A percentile compares a stretch with the other conserved stretches of the same genome.
phyloP scores from a whole-genome alignment of 1,140 invertebrate genomes.

The Hypsibius dujardini region DNA sequence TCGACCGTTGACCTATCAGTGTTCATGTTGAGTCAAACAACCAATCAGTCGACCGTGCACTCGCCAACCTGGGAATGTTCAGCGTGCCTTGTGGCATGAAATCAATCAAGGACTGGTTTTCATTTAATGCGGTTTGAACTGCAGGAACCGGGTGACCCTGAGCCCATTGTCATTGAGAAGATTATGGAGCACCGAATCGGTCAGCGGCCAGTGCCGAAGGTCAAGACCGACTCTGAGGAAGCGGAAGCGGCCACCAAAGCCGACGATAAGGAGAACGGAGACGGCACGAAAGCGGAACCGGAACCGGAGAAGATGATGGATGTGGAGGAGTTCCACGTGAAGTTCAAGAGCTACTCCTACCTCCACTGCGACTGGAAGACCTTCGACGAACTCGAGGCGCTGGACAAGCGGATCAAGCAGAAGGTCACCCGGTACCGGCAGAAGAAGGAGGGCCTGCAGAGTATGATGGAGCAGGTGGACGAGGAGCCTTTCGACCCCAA shows the following conservation, averaged over 20 bases:
- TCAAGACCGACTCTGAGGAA: slow-evolving; percentile 21
- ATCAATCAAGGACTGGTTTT: too few species aligned
- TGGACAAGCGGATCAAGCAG: slow-evolving; percentile 75
- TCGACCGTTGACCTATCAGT: too few species aligned
- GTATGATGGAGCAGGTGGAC: slow-evolving; percentile 74
- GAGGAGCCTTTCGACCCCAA: slow-evolving; percentile 98
- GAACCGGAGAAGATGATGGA: slow-evolving; percentile 44
- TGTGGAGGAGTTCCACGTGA: slow-evolving; percentile 93
- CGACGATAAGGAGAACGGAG: slow-evolving; percentile 25
- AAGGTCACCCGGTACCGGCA: slow-evolving; percentile 91
- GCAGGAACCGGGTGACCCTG: slow-evolving; percentile 71
- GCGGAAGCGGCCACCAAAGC: slow-evolving; percentile 23
- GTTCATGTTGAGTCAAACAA: too few species aligned
- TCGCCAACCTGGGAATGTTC: too few species aligned
- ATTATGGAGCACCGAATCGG: slow-evolving; percentile 69
- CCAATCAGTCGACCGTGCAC: too few species aligned
- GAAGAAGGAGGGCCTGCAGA: slow-evolving; percentile 68
- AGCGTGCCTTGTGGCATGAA: too few species aligned
- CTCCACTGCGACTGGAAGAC: slow-evolving; percentile 98
- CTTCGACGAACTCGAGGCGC: slow-evolving; percentile 81
- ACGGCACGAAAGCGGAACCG: slow-evolving; percentile 15
- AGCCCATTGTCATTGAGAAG: slow-evolving; percentile 88
- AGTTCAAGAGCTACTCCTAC: slow-evolving; percentile 93
- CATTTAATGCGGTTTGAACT: too few species aligned
- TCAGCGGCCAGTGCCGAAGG: slow-evolving; percentile 47